phyloP scores from a whole-genome alignment of 2,113 vertebrate genomes.

The Entosphenus tridentatus region DNA sequence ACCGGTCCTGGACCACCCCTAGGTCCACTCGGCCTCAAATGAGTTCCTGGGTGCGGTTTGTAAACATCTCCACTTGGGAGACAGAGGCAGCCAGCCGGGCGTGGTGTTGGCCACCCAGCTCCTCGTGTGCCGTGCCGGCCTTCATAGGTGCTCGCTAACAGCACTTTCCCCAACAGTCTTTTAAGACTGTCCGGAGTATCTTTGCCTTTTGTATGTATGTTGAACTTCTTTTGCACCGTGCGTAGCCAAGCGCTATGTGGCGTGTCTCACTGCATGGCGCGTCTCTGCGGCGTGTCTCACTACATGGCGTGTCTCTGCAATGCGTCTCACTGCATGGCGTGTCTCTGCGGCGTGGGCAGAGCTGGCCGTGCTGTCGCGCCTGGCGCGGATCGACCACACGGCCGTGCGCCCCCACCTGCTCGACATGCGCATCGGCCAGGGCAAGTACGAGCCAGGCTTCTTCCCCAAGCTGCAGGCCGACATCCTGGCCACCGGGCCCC shows the following conservation, averaged over 20 bases:
- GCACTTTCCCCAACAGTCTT: no score
- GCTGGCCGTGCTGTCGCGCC: constrained; percentile 51
- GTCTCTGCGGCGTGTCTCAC: no score
- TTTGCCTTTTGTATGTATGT: neutral
- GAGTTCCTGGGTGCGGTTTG: no score
- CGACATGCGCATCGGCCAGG: constrained; percentile 94
- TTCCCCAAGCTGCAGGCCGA: constrained; percentile 78
- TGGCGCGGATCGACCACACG: constrained; percentile 77
- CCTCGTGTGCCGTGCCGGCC: no score
- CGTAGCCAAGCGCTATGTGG: neutral
- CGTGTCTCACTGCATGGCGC: neutral
- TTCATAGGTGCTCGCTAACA: no score
- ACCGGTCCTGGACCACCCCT: no score
- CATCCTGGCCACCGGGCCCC: constrained; percentile 50
- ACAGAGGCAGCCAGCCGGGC: no score
- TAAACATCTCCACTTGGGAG: no score
- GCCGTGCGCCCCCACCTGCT: constrained; percentile 87
- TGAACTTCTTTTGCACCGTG: neutral
- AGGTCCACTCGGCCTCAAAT: no score
- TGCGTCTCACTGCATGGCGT: neutral
- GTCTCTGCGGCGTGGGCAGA: constrained; percentile 22
- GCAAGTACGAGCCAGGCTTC: constrained; percentile 73
- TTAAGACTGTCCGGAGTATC: no score
- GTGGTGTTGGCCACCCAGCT: no score
- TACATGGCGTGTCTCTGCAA: neutral